These are phyloP conservation scores for Acanthornis magna DNA, from an alignment of 2,797 vertebrate genomes.

Conservation along the genomic window DNA sequence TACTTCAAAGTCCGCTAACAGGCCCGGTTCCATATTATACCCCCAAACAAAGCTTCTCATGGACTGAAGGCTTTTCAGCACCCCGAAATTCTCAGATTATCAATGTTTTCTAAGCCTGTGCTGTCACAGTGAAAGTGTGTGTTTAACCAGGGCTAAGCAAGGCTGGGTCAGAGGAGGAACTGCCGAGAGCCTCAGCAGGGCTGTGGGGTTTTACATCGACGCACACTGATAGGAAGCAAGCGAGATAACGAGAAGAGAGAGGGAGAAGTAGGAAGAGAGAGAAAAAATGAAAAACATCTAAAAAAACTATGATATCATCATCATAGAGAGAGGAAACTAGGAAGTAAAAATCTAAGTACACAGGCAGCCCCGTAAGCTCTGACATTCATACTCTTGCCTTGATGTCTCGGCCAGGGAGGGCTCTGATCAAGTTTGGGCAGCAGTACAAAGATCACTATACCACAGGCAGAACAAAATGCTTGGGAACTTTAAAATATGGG, in stretches of 20 bases:
- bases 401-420: not conserved
- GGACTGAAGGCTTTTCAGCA: not conserved
- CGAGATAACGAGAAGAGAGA: conserved; percentile 29
- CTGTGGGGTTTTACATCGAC: not conserved
- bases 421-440: not conserved
- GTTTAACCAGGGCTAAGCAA: not conserved
- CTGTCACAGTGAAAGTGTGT: not conserved
- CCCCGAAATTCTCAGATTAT: not conserved
- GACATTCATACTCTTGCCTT: not conserved
- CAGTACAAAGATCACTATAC: not conserved
- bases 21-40: rapidly evolving
- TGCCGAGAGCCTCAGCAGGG: not conserved
- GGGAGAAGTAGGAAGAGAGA: conserved; percentile 30
- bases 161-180: conserved; percentile 3
- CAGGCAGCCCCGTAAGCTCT: not conserved
- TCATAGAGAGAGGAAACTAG: not conserved
- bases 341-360: not conserved
- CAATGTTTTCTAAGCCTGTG: not conserved
- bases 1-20: not conserved
- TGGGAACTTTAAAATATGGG: not conserved
- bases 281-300: not conserved
- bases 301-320: not conserved
- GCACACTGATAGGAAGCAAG: conserved; percentile 28
- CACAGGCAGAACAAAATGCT: not conserved
- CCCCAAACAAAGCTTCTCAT: rapidly evolving